These are phyloP conservation scores for Galemys pyrenaicus DNA, from an alignment of 2,113 vertebrate species.

Conservation along the genomic window DNA sequence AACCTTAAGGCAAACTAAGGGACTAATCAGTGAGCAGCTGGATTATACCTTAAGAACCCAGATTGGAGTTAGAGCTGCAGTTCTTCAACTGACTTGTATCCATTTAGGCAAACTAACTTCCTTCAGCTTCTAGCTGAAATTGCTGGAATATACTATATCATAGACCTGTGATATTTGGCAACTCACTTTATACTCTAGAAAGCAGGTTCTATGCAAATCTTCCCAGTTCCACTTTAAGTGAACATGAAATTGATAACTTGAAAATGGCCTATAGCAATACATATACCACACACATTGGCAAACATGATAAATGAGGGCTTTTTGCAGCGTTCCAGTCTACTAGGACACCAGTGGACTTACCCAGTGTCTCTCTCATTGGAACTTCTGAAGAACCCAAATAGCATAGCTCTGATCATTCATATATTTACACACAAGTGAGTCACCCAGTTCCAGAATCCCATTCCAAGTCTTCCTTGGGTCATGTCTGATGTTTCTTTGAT, in stretches of 20 bases:
- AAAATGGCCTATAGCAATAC: neutral
- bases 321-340: neutral
- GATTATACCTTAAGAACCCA: neutral
- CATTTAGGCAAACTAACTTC: neutral
- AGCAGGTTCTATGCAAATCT: neutral
- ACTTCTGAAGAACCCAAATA: neutral
- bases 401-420: neutral
- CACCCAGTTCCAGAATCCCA: neutral
- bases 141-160: rapidly evolving
- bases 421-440: neutral
- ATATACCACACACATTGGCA: too few relatives aligned
- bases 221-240: neutral
- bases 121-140: neutral
- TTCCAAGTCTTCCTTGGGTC: neutral
- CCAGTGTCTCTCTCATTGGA: neutral
- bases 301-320: neutral
- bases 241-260: neutral
- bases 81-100: neutral
- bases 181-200: too few relatives aligned
- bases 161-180: neutral
- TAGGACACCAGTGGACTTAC: neutral
- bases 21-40: neutral
- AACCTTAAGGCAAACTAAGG: neutral
- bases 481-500: neutral
- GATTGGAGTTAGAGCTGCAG: neutral